Percentiles rank a stretch among this genome's conserved stretches.
These are phyloP conservation scores for Pyrochroa serraticornis DNA, from an alignment of 2,888 invertebrate species.

Conservation along the genomic window DNA sequence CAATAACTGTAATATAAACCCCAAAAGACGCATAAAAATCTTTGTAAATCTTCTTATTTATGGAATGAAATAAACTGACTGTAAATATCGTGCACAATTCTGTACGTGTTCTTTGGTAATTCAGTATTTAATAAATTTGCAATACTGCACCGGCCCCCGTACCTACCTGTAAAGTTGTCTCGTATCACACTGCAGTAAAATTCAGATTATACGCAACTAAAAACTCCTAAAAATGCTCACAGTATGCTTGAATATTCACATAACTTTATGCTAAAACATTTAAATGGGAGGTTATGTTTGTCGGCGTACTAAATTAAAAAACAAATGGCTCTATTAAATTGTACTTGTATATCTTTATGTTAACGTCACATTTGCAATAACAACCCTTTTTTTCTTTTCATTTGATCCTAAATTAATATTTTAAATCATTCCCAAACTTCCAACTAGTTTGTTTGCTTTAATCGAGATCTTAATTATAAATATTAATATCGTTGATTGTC, in stretches of 20 bases:
- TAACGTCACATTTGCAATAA: constrained; percentile 36
- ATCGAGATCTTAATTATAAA: too few relatives aligned
- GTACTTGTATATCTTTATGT: constrained; percentile 49
- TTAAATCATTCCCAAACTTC: constrained; percentile 33
- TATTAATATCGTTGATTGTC: too few relatives aligned
- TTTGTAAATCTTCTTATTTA: constrained; percentile 26
- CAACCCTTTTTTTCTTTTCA: constrained; percentile 23
- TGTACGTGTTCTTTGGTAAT: constrained; percentile 30
- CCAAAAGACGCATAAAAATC: background rate
- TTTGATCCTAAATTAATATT: constrained; percentile 39
- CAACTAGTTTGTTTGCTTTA: constrained; percentile 25
- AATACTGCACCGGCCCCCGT: constrained; percentile 38
- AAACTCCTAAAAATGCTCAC: constrained; percentile 49
- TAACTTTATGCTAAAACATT: constrained; percentile 52
- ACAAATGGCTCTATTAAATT: constrained; percentile 56
- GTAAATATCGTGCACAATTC: constrained; percentile 19
- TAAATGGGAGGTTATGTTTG: constrained; percentile 49
- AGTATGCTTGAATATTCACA: constrained; percentile 50
- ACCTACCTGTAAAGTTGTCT: constrained; percentile 43
- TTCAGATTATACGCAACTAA: constrained; percentile 46
- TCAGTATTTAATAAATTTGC: constrained; percentile 38
- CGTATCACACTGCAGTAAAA: constrained; percentile 43
- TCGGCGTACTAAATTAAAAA: constrained; percentile 56
- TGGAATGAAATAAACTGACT: constrained; percentile 7
- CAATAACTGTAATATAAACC: background rate